These are phyloP conservation scores for Drosophila santomea DNA, from an alignment of 1,140 invertebrate species.

Conservation along the genomic window DNA sequence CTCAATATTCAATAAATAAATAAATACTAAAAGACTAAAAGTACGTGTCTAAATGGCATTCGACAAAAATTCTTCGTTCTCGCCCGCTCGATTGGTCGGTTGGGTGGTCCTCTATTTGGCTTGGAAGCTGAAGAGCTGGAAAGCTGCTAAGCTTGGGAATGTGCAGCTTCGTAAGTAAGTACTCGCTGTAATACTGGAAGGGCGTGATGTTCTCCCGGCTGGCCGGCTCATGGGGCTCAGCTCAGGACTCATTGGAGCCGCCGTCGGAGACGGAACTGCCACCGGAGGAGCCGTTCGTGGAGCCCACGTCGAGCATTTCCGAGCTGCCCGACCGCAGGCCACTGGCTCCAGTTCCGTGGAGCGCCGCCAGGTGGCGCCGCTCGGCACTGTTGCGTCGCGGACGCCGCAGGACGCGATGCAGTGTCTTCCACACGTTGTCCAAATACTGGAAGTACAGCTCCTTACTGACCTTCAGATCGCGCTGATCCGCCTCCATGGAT, in stretches of 20 bases:
- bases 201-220: neutral
- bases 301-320: slow-evolving; percentile 31
- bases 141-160: slow-evolving; percentile 1
- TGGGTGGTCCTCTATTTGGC: slow-evolving; percentile 27
- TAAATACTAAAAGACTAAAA: slow-evolving; percentile 46
- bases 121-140: slow-evolving; percentile 7
- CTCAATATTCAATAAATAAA: slow-evolving; percentile 56
- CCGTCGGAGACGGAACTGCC: slow-evolving; percentile 11
- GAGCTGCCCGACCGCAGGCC: slow-evolving; percentile 23
- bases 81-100: slow-evolving; percentile 1
- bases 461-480: slow-evolving; percentile 69
- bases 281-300: slow-evolving; percentile 4
- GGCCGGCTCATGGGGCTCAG: neutral
- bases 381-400: slow-evolving; percentile 31
- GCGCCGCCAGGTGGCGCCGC: slow-evolving; percentile 4
- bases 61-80: slow-evolving; percentile 66
- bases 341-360: neutral
- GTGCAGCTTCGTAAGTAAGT: neutral
- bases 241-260: slow-evolving; percentile 32
- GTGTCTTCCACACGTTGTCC: slow-evolving; percentile 50
- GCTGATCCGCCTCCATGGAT: slow-evolving; percentile 41
- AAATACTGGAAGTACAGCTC: slow-evolving; percentile 63
- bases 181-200: slow-evolving; percentile 15
- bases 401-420: slow-evolving; percentile 38
- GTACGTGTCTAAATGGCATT: slow-evolving; percentile 75